Percentiles rank a stretch among this genome's conserved stretches.
Evolutionary conservation across 1,140 invertebrate species (phyloP).

Genomic region (Brachionus koreanus): DNA sequence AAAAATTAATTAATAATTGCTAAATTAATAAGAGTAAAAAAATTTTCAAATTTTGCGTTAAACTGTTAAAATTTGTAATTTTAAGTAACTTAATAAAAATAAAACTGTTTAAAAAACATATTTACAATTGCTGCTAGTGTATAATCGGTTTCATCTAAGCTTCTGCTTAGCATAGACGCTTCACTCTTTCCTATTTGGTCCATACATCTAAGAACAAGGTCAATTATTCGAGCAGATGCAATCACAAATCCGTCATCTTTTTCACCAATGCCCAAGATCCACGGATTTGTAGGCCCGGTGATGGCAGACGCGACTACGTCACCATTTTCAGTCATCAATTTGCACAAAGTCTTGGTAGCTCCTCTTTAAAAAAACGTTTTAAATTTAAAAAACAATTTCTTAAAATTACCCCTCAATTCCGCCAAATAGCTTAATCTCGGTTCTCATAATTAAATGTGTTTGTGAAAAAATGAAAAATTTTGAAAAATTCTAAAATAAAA

Average conservation of each 20-base stretch:
- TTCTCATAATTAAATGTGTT: conserved; percentile 5
- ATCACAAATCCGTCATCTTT: conserved; percentile 25
- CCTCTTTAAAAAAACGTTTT: background rate
- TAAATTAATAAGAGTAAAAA: no score
- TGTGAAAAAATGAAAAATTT: background rate
- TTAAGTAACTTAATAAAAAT: no score
- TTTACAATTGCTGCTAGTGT: background rate
- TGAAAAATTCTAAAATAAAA: background rate
- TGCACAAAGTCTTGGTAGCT: conserved; percentile 6
- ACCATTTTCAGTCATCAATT: conserved; percentile 3
- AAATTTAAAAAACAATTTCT: background rate
- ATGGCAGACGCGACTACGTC: background rate
- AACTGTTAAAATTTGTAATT: no score
- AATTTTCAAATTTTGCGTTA: no score
- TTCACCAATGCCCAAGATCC: background rate
- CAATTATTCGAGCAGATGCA: background rate
- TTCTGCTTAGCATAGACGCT: background rate
- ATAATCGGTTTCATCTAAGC: background rate
- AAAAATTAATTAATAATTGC: background rate
- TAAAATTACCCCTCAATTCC: conserved; percentile 35
- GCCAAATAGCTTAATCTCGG: background rate
- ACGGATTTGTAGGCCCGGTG: conserved; percentile 9
- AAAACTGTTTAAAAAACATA: no score
- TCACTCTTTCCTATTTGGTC: background rate
- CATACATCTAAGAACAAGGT: background rate